Base-by-base conservation (phyloP, 2,113 vertebrate species). In the Vulpes lagopus region DNA sequence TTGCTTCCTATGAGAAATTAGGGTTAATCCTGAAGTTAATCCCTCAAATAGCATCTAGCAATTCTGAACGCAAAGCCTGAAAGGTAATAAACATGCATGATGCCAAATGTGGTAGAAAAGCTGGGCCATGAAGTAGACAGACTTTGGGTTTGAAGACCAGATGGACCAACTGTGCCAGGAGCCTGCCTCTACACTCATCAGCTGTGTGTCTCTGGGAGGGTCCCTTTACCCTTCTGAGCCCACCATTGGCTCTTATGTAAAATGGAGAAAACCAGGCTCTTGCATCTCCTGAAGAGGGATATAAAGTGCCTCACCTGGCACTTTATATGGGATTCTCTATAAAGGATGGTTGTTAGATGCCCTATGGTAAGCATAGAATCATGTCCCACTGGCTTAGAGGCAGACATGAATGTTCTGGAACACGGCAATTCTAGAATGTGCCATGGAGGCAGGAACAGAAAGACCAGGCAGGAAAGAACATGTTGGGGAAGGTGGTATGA, bases 71-170 rank as follows among this genome's bases (percentile, higher is more conserved):
- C 89, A 76, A 84, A 59, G 43, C 78, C 80, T 59, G 9, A 12
- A 78, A 95, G 57, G 5, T 55, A 14, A 78, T 0, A 2, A 27
- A 17, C 0, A 16, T 1, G 38, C 8, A 5, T 0, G 17, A 49
- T 20, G 23, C 74, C 20, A 5, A 62, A 57, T 12, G 11, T 2
- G 20, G 43, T 1, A 19, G n/a, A 25, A 67, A 27, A 64, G 17
- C 3, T 3, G 2, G 59, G 20, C 1, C 10, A 0, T 10, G 32
- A 25, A 7, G n/a, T 9, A 14, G 20, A n/a, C 25, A 65, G 57
- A 65, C n/a, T 22, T 20, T 0, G 2, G n/a, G 57, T 57, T 11
- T 82, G 60, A 43, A 93, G 35, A 51, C 23, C 59, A 65, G 22
- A 65, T 7, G 86, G 59, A 25, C 20, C 10, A 1, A 16, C 5